Base-by-base conservation (phyloP, 2,113 vertebrate species). In the Cervus canadensis region DNA sequence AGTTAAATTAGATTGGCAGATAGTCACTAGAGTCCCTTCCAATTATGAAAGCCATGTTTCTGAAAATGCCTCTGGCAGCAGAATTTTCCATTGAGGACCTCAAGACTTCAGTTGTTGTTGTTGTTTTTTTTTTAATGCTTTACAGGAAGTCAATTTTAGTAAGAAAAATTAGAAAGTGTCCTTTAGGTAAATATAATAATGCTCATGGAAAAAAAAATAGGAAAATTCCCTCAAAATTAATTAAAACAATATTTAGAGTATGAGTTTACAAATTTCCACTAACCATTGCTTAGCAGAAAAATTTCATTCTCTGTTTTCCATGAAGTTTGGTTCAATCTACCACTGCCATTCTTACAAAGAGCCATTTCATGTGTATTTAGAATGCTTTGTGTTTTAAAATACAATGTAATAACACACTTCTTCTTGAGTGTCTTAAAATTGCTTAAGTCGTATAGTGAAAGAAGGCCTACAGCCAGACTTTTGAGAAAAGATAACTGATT, bases 1-100 rank as follows among this genome's bases (percentile, higher is more conserved):
- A 59, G 21, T 91, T 54, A 97, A 84, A 97, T 88, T 96, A 89
- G 60, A 52, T 30, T 33, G 52, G 17, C 7, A 85, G 40, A 48
- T 13, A 81, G 64, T 79, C 40, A 93, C 14, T 54, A 33, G 48
- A 93, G 30, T 91, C 30, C n/a, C 26, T 84, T 59, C 14, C 17
- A 84, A 79, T 89, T 94, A 83, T 60, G 67, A 93, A 33, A 89
- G 21, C 82, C 79, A 56, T 88, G 19, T 93, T 96, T 89, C 19
- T 74, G 17, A 96, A 96, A 89, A 84, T 8, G 50, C 6, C 21
- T 79, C 28, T 52, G 76, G 33, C 36, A 84, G 30, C 12, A 81
- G n/a, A 89, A 94, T 93, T 67, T 96, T 59, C 54, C 95, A 9
- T 50, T 83, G 83, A 96, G n/a, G 25, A 83, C 11, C 45, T 85